A percentile compares a stretch with the other conserved stretches of the same genome.
These are phyloP conservation scores for Tenthredo amoena DNA, from an alignment of 2,888 invertebrate species.

Conservation along the genomic window DNA sequence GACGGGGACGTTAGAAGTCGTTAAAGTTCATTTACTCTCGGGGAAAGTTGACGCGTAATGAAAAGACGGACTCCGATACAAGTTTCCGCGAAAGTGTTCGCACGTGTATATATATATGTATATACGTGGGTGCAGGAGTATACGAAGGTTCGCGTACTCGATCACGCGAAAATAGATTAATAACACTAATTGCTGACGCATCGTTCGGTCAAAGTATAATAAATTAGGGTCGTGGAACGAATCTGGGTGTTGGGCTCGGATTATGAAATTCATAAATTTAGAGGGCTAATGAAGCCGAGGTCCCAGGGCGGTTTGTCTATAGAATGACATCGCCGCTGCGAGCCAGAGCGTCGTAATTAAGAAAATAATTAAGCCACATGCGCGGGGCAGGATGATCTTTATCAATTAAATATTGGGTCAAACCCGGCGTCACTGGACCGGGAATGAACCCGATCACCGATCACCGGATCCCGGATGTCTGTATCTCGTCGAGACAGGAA, in stretches of 20 bases:
- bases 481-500: too few species aligned
- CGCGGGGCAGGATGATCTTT: neutral
- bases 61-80: neutral
- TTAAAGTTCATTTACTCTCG: neutral
- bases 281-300: neutral
- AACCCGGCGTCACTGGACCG: neutral
- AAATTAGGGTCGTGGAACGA: neutral
- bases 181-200: neutral
- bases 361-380: neutral
- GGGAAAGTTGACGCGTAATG: neutral
- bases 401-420: neutral
- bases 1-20: neutral
- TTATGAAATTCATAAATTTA: constrained; percentile 35
- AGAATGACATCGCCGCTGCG: neutral
- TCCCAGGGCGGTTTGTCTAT: neutral
- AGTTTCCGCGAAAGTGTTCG: too few species aligned
- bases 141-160: neutral
- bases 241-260: neutral
- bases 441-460: neutral
- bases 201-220: neutral
- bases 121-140: neutral
- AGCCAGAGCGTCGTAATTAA: neutral
- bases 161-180: neutral
- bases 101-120: too few species aligned
- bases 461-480: neutral